Base-by-base conservation (phyloP, 1,140 invertebrate species). In the Eueides isabella region DNA sequence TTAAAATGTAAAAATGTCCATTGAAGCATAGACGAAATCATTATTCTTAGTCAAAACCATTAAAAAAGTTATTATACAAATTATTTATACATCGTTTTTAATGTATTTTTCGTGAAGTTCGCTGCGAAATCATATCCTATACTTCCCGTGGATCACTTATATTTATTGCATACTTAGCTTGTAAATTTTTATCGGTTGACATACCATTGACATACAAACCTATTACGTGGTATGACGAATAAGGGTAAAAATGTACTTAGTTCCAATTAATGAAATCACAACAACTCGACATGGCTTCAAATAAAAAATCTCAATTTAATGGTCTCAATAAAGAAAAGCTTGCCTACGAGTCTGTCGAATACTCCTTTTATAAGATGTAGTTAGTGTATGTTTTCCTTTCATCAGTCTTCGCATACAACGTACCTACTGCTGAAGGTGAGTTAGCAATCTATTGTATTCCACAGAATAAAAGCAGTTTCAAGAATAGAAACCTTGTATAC, bases 391-490 rank as follows among this genome's bases (percentile, higher is more conserved):
- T 55, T 66, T 66, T 66, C 16, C 35, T 41, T 66, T 66, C 19
- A 41, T 26, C 19, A n/a, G 35, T 26, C 7, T 26, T 38, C 64
- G 31, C 64, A 28, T 66, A 26, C 64, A 66, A 38, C 33, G 64
- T 41, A 26, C 33, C 33, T 41, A 26, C 33, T 41, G 33, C 16
- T 29, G 64, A 66, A 38, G 35, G 31, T 66, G 64, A 66, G 33
- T 26, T 38, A 9, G 38, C 33, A 66, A 66, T 66, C 64, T 41
- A 26, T 66, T 66, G 64, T 66, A 41, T 66, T 66, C 64, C n/a
- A 26, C 19, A 55, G 38, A 26, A 66, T 66, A 66, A 66, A 38
- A 38, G 64, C 31, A 30, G 19, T 23, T 38, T 26, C 64, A 33
- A 65, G 19, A 33, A 33, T 35, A 33, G 19, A 55, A 55, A 55